Conservation (phyloP, 2,113 vertebrate genomes). For the Coturnix japonica region DNA sequence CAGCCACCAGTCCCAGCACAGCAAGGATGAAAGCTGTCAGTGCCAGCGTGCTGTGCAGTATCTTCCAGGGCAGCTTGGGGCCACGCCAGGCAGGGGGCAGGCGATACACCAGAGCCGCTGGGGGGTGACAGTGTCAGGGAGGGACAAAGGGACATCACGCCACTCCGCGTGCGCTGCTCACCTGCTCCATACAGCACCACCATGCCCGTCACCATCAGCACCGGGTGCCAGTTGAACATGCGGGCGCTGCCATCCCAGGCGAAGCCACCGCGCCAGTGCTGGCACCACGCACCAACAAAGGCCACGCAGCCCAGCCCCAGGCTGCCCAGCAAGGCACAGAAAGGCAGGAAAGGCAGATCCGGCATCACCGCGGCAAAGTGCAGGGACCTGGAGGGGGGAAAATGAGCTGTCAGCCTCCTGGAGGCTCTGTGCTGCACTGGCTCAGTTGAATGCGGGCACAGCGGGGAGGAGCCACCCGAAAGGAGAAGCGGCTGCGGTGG, state of each 20-base stretch:
- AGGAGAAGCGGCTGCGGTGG: neutral
- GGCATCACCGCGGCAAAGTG: slow-evolving; percentile 23
- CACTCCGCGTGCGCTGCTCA: slow-evolving; percentile 45
- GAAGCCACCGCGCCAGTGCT: slow-evolving; percentile 84
- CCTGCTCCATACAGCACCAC: slow-evolving; percentile 90
- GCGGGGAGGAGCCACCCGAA: neutral
- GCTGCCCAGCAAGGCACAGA: slow-evolving; percentile 72
- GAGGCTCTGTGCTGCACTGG: no score
- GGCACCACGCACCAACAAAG: slow-evolving; percentile 82
- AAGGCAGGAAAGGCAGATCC: slow-evolving; percentile 73
- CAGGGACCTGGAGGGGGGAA: neutral
- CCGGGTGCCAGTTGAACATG: slow-evolving; percentile 94
- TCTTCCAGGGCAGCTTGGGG: slow-evolving; percentile 89
- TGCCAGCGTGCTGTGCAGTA: slow-evolving; percentile 81
- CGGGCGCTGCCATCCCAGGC: slow-evolving; percentile 80
- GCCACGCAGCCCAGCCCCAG: slow-evolving; percentile 83
- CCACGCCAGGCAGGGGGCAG: slow-evolving; percentile 84
- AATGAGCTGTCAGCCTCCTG: neutral
- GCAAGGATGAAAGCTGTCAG: slow-evolving; percentile 78
- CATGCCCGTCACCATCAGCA: slow-evolving; percentile 89
- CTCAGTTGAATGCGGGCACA: neutral
- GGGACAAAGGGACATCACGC: neutral
- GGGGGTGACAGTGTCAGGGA: neutral
- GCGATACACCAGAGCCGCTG: slow-evolving; percentile 89
- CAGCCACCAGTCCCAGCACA: slow-evolving; percentile 85